A percentile compares a stretch with the other conserved stretches of the same genome.
These are phyloP conservation scores for Cephus nigrinus DNA, from an alignment of 2,888 invertebrate species.

Conservation along the genomic window DNA sequence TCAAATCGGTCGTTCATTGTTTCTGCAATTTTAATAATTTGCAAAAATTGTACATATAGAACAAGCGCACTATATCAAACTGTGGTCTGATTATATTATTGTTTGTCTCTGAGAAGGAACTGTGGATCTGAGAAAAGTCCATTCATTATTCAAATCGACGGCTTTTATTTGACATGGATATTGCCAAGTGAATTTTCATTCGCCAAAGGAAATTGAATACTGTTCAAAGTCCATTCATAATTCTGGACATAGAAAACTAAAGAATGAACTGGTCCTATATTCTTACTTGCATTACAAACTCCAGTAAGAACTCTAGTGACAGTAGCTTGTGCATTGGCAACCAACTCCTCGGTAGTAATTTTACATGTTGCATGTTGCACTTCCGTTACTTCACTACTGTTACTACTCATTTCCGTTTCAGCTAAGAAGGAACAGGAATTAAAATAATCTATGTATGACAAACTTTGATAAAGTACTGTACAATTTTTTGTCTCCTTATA, in stretches of 20 bases:
- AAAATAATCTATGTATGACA: background rate
- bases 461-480: background rate
- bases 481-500: background rate
- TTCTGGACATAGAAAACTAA: background rate
- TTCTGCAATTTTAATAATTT: constrained; percentile 35
- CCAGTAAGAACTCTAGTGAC: constrained; percentile 63
- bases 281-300: constrained; percentile 59
- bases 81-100: background rate
- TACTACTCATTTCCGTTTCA: background rate
- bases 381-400: constrained; percentile 50
- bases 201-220: background rate
- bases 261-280: background rate
- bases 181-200: background rate
- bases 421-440: background rate
- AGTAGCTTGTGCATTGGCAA: constrained; percentile 63
- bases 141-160: background rate
- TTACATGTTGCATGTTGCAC: constrained; percentile 61
- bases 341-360: constrained; percentile 61
- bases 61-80: background rate
- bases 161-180: background rate
- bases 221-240: background rate
- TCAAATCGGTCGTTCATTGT: constrained; percentile 42
- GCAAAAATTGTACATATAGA: background rate
- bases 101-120: background rate
- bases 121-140: background rate